Base-by-base conservation (phyloP, 2,888 invertebrate genomes). In the Leucophenga maculata region DNA sequence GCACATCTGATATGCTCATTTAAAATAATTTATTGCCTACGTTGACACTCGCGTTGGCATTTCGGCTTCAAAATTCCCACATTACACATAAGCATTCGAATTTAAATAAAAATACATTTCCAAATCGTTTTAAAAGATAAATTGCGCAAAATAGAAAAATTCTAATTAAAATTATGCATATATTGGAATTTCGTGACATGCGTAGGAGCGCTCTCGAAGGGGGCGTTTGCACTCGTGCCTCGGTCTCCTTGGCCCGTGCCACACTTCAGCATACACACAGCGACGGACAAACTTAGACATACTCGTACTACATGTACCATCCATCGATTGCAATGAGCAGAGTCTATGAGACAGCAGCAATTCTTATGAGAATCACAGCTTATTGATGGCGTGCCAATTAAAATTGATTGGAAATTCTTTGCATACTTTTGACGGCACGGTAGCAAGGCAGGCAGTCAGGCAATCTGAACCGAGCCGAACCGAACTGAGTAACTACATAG, bases 371-470 rank as follows among this genome's bases (percentile, higher is more conserved):
- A 72, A 74, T 75, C 77, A 72, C 72, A 72, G 78, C 72, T 79
- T 85, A 83, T 86, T 86, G 86, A 86, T 86, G 86, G 83, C 83
- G 82, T 85, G 85, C 86, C 86, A 86, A 86, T 86, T 86, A 85
- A 86, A 86, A 86, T 86, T 86, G 86, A 86, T 86, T 86, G 86
- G 81, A 86, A 84, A 86, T 86, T 86, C 85, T 83, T 82, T 72
- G 78, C 81, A 86, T 86, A 83, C 82, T 85, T 78, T 77, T 54
- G 44, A 68, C 22, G 26, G 57, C 18, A 57, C 26, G 22, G 22
- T 22, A 22, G 22, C 50, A 50, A 26, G 57, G 31, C 22, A 57
- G 57, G 62, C n/a, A 62, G 62, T 22, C 18, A 46, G 62, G 62
- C 46, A 46, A 39, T 39, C 39, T 8, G 39, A 39, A 39, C 39